Evolutionary conservation across 1,140 invertebrate species (phyloP), one percentile per base, ranked within the genome.

Genomic region (Thaumetopoea pityocampa): DNA sequence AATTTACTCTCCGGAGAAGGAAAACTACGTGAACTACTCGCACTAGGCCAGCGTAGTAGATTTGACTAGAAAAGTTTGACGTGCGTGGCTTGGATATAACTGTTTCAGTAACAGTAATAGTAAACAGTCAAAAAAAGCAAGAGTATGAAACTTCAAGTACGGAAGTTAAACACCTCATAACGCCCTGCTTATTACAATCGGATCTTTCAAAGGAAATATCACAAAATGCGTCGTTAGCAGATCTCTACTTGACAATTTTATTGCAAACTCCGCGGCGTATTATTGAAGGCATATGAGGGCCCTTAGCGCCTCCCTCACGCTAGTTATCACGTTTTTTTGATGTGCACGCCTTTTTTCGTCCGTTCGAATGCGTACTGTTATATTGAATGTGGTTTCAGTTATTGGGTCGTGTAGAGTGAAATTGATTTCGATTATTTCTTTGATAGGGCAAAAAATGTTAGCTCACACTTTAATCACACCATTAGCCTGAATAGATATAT

Each of bases 261-360:
- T 79, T 81, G 64, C 71, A 53, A 67, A 64, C 55, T 63, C 56
- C 48, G 51, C 42, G 51, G 52, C 45, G 56, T 56, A 55, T 67
- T 78, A 71, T 77, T 78, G 67, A 58, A 59, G 59, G 44, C 51
- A 20, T 43, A 64, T 34, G 37, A 81, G 71, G 10, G 57, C 64
- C 40, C 73, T 81, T 64, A 50, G 32, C 66, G 67, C 58, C 55
- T 70, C 77, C 70, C 74, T 49, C 7, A 68, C 70, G 67, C 72
- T 77, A 81, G 77, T 81, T 81, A 81, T 72, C 67, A 69, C 63
- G 67, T 72, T 77, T 76, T 70, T 73, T 68, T 77, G 68, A 76
- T 72, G 67, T 69, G 62, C 55, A 54, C 59, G 60, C 49, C 62
- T 69, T 69, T 76, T 76, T 57, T 47, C 45, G 54, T 33, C 54